Base-by-base conservation (phyloP, 92 coral and sea anemone genomes). In the Hydrozoanthus gracilis region DNA sequence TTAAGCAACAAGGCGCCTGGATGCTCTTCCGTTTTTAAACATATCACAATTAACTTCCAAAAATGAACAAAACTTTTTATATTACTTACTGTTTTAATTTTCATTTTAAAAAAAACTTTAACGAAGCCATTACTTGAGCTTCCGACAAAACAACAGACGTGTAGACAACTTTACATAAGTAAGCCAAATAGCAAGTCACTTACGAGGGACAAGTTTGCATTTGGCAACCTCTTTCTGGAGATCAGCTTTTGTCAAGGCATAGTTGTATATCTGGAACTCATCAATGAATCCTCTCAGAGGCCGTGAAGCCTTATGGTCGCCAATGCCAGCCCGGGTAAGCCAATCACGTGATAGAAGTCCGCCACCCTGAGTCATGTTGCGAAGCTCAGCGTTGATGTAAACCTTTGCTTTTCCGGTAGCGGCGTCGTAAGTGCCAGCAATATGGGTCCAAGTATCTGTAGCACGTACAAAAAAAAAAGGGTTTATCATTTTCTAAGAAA, bases 261-360 rank as follows among this genome's bases (percentile, higher is more conserved):
- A 96, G 91, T 96, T 96, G 87, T 96, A 96, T 78, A 96, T 92
- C 73, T 94, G 93, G 88, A 96, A 95, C 35, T 96, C 99, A 88
- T 96, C 99, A 76, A 96, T 92, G 84, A 95, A 96, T 76, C 99
- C 99, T 88, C 88, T 76, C 73, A 96, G 92, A 64, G 99, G 96
- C 18, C 99, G 93, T 85, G 83, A 79, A 11, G 98, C 98, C 89
- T 96, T 96, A 93, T 96, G 99, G 92, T 96, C 99, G 58, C 99
- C 99, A 76, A 96, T 92, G 16, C 99, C 99, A 77, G 98, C 98
- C 13, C 99, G 87, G 73, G 95, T 88, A 77, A 91, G 74, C 99
- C 99, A 96, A 89, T 96, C 99, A 79, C 98, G 92, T 48, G 99
- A 96, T 60, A 96, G 79, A 14, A 86, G 89, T 3, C 99, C 99